Percentiles rank a stretch among this genome's conserved stretches.
Evolutionary conservation across 2,888 invertebrate species (phyloP).

Genomic region (Cephus runcator): DNA sequence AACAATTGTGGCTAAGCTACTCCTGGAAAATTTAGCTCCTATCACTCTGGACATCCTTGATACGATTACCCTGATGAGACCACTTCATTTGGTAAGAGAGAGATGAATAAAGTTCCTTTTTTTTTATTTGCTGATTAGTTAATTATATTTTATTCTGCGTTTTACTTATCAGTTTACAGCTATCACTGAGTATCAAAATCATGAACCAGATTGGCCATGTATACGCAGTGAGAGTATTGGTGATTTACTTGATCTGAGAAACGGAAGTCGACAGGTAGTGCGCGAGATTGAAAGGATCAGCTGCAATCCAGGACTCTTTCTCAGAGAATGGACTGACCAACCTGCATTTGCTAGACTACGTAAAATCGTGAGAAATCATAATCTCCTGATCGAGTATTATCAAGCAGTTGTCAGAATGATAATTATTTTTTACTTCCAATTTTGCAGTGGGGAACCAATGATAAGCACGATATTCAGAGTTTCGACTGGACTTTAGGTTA

Average conservation of each 20-base stretch:
- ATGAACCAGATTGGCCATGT: conserved; percentile 68
- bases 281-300: conserved; percentile 66
- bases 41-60: conserved; percentile 47
- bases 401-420: not conserved
- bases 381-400: conserved; percentile 38
- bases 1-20: conserved; percentile 38
- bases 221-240: conserved; percentile 61
- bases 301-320: conserved; percentile 64
- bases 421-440: not conserved
- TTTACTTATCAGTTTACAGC: not conserved
- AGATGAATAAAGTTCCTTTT: not conserved
- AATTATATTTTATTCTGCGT: not conserved
- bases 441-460: not conserved
- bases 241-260: conserved; percentile 53
- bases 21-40: conserved; percentile 46
- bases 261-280: conserved; percentile 61
- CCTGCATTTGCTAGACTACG: conserved; percentile 37
- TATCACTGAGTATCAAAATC: conserved; percentile 59
- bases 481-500: conserved; percentile 59
- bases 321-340: conserved; percentile 66
- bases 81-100: conserved; percentile 39
- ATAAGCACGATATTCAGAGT: not conserved
- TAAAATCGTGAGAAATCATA: conserved; percentile 37
- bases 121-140: not conserved
- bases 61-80: conserved; percentile 39